Evolutionary conservation across 2,888 invertebrate genomes (phyloP).

Genomic region (Sylvicola cinctus): DNA sequence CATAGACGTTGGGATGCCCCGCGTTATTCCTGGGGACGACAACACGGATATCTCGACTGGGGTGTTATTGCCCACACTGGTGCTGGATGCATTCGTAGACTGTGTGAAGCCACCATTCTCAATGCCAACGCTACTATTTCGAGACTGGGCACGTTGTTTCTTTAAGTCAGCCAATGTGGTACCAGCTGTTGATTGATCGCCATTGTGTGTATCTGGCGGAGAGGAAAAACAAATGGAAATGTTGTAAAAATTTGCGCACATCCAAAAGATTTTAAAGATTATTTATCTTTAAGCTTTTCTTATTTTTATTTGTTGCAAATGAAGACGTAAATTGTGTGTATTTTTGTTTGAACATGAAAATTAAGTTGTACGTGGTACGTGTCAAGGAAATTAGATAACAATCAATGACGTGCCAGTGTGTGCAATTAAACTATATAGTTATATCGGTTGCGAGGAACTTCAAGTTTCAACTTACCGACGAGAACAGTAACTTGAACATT

Average conservation of each 20-base stretch:
- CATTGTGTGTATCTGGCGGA: conserved; percentile 12
- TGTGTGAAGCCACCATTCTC: conserved; percentile 27
- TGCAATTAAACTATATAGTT: background rate
- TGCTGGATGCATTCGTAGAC: conserved; percentile 26
- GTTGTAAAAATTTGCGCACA: no score
- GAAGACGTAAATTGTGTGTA: no score
- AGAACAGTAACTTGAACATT: conserved; percentile 75
- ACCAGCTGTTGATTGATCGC: conserved; percentile 15
- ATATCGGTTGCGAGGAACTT: no score
- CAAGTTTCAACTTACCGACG: conserved; percentile 29
- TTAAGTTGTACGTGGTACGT: no score
- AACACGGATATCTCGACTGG: conserved; percentile 24
- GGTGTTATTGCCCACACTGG: conserved; percentile 23
- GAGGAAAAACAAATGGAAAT: background rate
- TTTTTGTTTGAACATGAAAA: no score
- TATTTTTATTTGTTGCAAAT: no score
- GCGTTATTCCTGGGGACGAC: conserved; percentile 12
- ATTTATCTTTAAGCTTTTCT: background rate
- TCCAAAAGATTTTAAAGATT: background rate
- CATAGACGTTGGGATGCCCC: conserved; percentile 21
- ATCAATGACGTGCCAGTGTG: background rate
- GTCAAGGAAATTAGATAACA: no score
- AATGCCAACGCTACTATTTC: conserved; percentile 15
- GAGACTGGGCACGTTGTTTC: conserved; percentile 71
- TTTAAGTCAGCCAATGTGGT: conserved; percentile 77